These are phyloP conservation scores for Prunella himalayana DNA, from an alignment of 2,113 vertebrate species.

Conservation along the genomic window DNA sequence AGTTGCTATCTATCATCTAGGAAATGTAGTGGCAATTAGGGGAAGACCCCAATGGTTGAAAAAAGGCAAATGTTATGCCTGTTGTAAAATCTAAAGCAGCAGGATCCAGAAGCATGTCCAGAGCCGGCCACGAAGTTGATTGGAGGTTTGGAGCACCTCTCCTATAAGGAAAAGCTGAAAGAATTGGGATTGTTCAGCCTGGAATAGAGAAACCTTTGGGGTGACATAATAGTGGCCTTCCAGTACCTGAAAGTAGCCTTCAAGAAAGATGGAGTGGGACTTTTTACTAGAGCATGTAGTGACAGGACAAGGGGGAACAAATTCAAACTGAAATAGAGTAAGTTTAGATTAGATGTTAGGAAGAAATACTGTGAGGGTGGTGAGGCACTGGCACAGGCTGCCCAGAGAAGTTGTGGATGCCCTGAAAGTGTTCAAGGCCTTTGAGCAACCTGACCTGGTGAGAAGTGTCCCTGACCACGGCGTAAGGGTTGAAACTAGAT, in stretches of 20 bases:
- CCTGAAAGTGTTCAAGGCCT: neutral
- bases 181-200: neutral
- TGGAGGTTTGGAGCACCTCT: neutral
- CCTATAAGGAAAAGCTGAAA: neutral
- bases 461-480: neutral
- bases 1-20: neutral
- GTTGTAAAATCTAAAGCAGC: neutral
- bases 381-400: neutral
- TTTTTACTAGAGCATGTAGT: neutral
- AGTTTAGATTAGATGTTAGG: too few species aligned
- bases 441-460: neutral
- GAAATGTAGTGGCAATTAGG: neutral
- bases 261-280: neutral
- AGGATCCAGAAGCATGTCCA: fast-evolving
- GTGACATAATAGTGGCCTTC: neutral
- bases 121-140: neutral
- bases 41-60: neutral
- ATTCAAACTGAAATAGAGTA: neutral
- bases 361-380: neutral
- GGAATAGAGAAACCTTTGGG: neutral
- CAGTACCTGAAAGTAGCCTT: neutral
- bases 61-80: neutral
- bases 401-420: neutral
- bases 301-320: neutral
- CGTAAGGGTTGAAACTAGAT: neutral